These are phyloP conservation scores for Drosophila ananassae DNA, from an alignment of 1,140 invertebrate genomes.

Conservation along the genomic window DNA sequence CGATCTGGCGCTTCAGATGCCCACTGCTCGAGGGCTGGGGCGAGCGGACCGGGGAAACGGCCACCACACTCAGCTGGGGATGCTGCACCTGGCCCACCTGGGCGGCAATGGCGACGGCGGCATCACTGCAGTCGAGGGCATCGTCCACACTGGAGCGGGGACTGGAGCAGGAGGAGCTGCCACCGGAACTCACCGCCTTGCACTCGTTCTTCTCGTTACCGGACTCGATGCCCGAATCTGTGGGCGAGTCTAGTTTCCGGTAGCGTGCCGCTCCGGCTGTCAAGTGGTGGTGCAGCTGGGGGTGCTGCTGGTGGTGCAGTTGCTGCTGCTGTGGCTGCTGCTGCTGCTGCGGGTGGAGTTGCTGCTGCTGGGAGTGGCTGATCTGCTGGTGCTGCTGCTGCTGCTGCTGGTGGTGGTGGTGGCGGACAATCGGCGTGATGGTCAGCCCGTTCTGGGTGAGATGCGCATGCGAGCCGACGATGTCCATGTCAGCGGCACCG, in stretches of 20 bases:
- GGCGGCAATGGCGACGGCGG: conserved; percentile 14
- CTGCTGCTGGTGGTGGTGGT: conserved; percentile 53
- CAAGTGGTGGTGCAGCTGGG: conserved; percentile 75
- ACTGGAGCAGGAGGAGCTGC: conserved; percentile 92
- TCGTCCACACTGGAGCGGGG: conserved; percentile 94
- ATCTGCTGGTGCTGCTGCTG: conserved; percentile 77
- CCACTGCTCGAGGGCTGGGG: conserved; percentile 74
- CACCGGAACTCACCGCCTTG: conserved; percentile 88
- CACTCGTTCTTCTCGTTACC: conserved; percentile 94
- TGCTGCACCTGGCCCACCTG: conserved; percentile 38
- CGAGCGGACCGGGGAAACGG: conserved; percentile 74
- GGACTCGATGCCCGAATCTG: conserved; percentile 96
- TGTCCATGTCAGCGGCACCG: conserved; percentile 88
- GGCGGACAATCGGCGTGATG: conserved; percentile 87
- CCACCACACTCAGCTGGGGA: conserved; percentile 60
- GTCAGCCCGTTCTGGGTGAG: conserved; percentile 88
- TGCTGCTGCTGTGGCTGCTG: conserved; percentile 77
- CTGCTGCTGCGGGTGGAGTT: conserved; percentile 28
- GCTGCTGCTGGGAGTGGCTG: conserved; percentile 50
- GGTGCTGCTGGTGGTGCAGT: conserved; percentile 62
- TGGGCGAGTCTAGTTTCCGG: conserved; percentile 94
- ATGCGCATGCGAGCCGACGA: conserved; percentile 87
- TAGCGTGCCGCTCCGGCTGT: conserved; percentile 85
- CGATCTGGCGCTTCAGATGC: conserved; percentile 85
- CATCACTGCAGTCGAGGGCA: conserved; percentile 87